Evolutionary conservation across 2,797 vertebrate species (phyloP).

Genomic region (Anas acuta): DNA sequence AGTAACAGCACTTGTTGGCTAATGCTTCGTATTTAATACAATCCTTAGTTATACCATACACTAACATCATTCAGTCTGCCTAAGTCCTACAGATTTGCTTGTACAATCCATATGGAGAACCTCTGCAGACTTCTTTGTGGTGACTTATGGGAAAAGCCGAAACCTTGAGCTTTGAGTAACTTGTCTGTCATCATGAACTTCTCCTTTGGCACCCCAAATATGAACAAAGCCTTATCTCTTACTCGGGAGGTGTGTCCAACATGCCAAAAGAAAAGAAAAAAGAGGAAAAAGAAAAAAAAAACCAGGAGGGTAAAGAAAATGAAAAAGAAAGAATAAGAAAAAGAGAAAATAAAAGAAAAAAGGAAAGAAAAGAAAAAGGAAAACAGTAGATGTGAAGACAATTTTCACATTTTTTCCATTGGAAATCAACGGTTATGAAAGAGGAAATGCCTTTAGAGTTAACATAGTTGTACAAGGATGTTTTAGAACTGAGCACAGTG

Average conservation of each 20-base stretch:
- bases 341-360: neutral
- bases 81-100: neutral
- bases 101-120: neutral
- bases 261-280: neutral
- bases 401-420: neutral
- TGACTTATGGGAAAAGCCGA: neutral
- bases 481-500: neutral
- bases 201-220: neutral
- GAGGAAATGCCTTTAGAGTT: slow-evolving; percentile 30
- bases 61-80: neutral
- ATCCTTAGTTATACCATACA: neutral
- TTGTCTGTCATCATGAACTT: neutral
- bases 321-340: too few relatives aligned
- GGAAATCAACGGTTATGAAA: neutral
- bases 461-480: neutral
- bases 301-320: too few relatives aligned
- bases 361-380: neutral
- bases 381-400: neutral
- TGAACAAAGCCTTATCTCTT: neutral
- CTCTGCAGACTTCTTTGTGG: neutral
- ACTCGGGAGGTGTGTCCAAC: neutral
- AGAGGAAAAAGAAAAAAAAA: too few relatives aligned
- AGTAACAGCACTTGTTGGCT: neutral
- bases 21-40: neutral
- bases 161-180: neutral